A percentile compares a stretch with the other conserved stretches of the same genome.
phyloP scores from a whole-genome alignment of 2,113 vertebrate species.

The Pan paniscus region DNA sequence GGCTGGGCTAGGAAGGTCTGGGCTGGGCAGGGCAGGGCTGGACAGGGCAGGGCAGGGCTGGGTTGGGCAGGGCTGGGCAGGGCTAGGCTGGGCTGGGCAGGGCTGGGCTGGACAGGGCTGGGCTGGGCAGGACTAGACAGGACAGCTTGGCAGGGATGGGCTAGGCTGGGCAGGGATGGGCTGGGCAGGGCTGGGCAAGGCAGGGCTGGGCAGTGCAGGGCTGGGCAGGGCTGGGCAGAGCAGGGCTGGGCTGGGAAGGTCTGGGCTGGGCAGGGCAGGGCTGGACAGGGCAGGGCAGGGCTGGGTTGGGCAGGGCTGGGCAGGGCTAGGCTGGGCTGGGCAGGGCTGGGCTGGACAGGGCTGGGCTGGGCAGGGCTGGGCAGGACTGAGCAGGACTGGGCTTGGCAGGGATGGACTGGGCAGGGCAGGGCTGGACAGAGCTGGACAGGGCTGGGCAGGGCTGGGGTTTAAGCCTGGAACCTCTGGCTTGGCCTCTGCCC shows the following conservation, averaged over 20 bases:
- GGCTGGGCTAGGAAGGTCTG: not conserved
- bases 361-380: not conserved
- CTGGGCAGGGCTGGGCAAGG: too few relatives aligned
- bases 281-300: accelerated
- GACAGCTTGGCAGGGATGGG: too few relatives aligned
- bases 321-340: not conserved
- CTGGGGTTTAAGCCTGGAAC: not conserved
- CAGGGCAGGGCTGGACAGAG: not conserved
- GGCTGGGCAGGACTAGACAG: not conserved
- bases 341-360: accelerated
- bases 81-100: accelerated
- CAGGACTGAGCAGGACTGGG: not conserved
- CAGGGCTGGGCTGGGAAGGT: not conserved
- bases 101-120: too few relatives aligned
- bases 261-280: not conserved
- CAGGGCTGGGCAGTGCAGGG: not conserved
- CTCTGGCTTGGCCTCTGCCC: not conserved
- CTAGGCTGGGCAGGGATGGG: too few relatives aligned
- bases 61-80: too few relatives aligned
- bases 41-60: too few relatives aligned
- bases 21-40: too few relatives aligned
- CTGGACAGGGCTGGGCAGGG: too few relatives aligned
- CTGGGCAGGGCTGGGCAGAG: not conserved
- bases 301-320: accelerated
- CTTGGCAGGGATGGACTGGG: not conserved